Evolutionary conservation across 2,113 vertebrate species (phyloP), one percentile per base, ranked within the genome.

Genomic region (Brachirus orientalis): DNA sequence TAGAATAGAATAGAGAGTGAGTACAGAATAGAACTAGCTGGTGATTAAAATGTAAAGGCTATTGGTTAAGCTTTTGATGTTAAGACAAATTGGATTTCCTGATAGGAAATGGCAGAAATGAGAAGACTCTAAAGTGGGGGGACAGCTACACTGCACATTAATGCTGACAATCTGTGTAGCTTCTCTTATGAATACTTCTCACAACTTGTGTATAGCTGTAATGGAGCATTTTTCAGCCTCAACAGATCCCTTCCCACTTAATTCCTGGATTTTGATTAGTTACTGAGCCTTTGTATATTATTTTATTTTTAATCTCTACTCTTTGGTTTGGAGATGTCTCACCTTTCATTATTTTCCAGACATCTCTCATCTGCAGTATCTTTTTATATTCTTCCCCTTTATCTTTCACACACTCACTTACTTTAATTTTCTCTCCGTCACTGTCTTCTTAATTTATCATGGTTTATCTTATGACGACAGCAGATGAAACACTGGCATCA

Each of bases 81-180:
- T 65, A 61, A 22, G 22, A 59, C 47, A 80, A 84, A 82, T 61
- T 84, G 73, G 83, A 80, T 77, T 79, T 65, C 28, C 59, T 55
- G 50, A 79, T 50, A 36, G 63, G 43, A 67, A 70, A 82, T 52
- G 53, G 64, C 43, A 75, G 13, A 61, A 64, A 85, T 80, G 62
- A 71, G 69, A 66, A 69, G 71, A 85, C 48, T 77, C 68, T 65
- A 78, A 74, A 79, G 61, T 63, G 40, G 33, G 75, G 43, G 62
- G 78, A 54, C 45, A 50, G 73, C 55, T 28, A 63, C 68, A 46
- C 53, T 43, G 56, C 28, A 46, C 55, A 55, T 84, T 66, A 74
- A 70, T 6, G 36, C 71, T 44, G 73, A 73, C 55, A 61, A 35
- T 20, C 63, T 44, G 63, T 71, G 79, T 69, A 77, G 72, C 64